Percentiles rank a stretch among this genome's conserved stretches.
Evolutionary conservation across 2,797 vertebrate species (phyloP).

Genomic region (Mareca penelope): DNA sequence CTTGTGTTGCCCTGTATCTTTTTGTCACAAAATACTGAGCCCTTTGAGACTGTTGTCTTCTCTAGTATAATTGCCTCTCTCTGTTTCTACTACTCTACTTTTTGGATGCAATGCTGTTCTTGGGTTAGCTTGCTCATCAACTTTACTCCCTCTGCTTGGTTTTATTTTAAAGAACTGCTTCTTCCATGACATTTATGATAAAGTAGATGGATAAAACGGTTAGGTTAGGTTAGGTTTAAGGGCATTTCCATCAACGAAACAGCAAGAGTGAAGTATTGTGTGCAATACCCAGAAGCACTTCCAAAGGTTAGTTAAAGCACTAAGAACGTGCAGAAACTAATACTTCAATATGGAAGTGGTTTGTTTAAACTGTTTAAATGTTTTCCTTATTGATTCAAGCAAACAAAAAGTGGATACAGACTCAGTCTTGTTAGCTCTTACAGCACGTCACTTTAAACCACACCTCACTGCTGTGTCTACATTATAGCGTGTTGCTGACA

Average conservation of each 20-base stretch:
- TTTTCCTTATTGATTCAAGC: not conserved
- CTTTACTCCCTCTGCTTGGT: not conserved
- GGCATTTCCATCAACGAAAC: not conserved
- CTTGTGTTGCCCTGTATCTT: not conserved
- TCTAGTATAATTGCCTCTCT: not conserved
- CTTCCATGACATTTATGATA: not conserved
- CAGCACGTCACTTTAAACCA: not conserved
- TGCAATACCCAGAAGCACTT: not conserved
- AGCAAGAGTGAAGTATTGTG: not conserved
- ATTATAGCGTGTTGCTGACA: not conserved
- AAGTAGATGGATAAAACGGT: not conserved
- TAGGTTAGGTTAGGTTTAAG: not conserved
- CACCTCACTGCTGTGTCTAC: not conserved
- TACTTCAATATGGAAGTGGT: not conserved
- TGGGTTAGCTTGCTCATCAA: not conserved
- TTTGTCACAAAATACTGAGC: not conserved
- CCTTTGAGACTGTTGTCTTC: not conserved
- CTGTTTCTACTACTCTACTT: not conserved
- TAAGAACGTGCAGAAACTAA: not conserved
- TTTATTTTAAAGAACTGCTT: not conserved
- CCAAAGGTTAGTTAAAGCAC: not conserved
- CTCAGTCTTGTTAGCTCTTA: not conserved
- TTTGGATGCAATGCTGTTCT: not conserved
- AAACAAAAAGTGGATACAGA: not conserved
- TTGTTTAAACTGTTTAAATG: not conserved